Percentiles rank a stretch among this genome's conserved stretches.
These are phyloP conservation scores for Hycleus phaleratus DNA, from an alignment of 1,140 invertebrate species.

Conservation along the genomic window DNA sequence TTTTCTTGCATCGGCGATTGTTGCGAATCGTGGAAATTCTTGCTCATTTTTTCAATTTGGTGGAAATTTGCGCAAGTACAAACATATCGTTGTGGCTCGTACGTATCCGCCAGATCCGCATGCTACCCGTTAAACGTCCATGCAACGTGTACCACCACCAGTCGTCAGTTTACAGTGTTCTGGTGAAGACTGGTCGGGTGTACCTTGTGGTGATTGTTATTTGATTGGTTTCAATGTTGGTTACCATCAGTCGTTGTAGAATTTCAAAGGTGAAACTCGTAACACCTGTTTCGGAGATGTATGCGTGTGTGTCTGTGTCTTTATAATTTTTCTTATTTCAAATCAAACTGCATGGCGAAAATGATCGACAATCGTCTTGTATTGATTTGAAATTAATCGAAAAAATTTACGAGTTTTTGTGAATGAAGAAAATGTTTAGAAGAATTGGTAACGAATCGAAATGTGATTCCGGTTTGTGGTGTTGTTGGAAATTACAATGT, in stretches of 20 bases:
- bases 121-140: slow-evolving; percentile 15
- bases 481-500: slow-evolving; percentile 14
- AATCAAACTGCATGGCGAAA: no score
- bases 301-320: background rate
- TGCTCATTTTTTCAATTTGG: no score
- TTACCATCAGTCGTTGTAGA: slow-evolving; percentile 2
- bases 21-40: no score
- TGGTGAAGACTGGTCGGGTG: no score
- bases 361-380: no score
- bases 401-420: background rate
- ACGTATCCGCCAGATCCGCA: slow-evolving; percentile 10
- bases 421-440: background rate
- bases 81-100: slow-evolving; percentile 11
- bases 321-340: no score
- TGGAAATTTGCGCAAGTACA: slow-evolving; percentile 6
- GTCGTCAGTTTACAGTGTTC: no score
- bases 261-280: background rate
- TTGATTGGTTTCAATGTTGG: no score
- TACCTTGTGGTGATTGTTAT: no score
- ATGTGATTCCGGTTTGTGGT: slow-evolving; percentile 14
- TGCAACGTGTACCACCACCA: slow-evolving; percentile 3
- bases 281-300: slow-evolving; percentile 3
- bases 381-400: background rate
- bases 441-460: background rate
- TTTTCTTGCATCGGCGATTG: no score